Evolutionary conservation across 2,797 vertebrate genomes (phyloP).

Genomic region (Acanthurus lineatus): DNA sequence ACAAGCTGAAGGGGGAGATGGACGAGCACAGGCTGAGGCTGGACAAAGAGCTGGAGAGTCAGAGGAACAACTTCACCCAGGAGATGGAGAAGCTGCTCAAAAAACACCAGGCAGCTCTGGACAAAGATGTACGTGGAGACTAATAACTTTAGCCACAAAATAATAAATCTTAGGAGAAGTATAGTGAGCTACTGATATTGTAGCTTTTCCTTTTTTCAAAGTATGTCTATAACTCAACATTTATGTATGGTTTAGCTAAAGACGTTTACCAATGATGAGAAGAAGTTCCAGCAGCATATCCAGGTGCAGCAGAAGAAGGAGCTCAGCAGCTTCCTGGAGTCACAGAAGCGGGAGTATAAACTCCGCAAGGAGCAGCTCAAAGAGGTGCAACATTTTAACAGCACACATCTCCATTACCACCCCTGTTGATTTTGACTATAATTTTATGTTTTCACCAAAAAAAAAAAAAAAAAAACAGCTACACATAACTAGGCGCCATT

Average conservation of each 20-base stretch:
- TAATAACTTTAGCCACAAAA: no score
- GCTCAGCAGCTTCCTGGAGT: constrained; percentile 96
- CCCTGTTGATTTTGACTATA: no score
- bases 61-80: constrained; percentile 94
- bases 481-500: no score
- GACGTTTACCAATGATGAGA: constrained; percentile 96
- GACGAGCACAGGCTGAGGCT: constrained; percentile 96
- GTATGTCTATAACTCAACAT: background rate
- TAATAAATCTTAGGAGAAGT: background rate
- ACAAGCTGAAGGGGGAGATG: constrained; percentile 98
- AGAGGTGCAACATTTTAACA: constrained; percentile 82
- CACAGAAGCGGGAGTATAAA: constrained; percentile 98
- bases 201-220: background rate
- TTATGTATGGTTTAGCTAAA: constrained; percentile 87
- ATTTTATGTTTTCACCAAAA: no score
- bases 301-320: constrained; percentile 99
- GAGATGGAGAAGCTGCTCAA: constrained; percentile 99
- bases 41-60: constrained; percentile 99
- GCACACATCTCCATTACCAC: no score
- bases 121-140: constrained; percentile 91
- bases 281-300: constrained; percentile 99
- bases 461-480: no score
- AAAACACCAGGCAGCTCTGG: constrained; percentile 96
- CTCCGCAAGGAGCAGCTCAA: constrained; percentile 98
- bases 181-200: background rate